These are phyloP conservation scores for Noctuana brunneofusca DNA, from an alignment of 2,888 invertebrate species.

Conservation along the genomic window DNA sequence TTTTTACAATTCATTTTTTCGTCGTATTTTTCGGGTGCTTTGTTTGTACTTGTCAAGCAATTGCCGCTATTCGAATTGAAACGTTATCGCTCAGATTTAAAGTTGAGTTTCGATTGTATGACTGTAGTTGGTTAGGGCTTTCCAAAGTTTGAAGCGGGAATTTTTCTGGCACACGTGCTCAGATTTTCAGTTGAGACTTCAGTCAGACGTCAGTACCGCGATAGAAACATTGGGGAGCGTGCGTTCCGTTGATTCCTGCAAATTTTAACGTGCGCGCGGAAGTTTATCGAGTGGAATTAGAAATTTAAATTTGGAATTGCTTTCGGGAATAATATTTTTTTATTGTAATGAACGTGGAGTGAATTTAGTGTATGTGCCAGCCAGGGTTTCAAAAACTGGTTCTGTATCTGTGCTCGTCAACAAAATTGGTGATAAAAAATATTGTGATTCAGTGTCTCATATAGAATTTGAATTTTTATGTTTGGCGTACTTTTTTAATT, in stretches of 20 bases:
- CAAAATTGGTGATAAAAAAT: too few species aligned
- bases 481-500: not conserved
- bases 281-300: conserved; percentile 44
- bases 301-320: conserved; percentile 44
- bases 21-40: conserved; percentile 4
- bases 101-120: conserved; percentile 32
- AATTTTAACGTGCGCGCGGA: conserved; percentile 44
- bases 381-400: conserved; percentile 38
- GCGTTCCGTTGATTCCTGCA: conserved; percentile 45
- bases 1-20: conserved; percentile 25
- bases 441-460: too few species aligned
- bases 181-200: conserved; percentile 59
- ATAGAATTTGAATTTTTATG: too few species aligned
- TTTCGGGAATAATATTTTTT: conserved; percentile 40
- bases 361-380: conserved; percentile 37
- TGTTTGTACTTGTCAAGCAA: conserved; percentile 35
- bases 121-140: conserved; percentile 37
- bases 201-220: conserved; percentile 53
- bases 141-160: conserved; percentile 39
- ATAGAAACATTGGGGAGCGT: conserved; percentile 56
- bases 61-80: conserved; percentile 29
- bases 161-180: conserved; percentile 64
- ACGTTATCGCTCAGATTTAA: conserved; percentile 15
- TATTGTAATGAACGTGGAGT: conserved; percentile 37
- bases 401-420: conserved; percentile 38